Conservation (phyloP, 2,797 vertebrate species). For the Coregonus sp. region DNA sequence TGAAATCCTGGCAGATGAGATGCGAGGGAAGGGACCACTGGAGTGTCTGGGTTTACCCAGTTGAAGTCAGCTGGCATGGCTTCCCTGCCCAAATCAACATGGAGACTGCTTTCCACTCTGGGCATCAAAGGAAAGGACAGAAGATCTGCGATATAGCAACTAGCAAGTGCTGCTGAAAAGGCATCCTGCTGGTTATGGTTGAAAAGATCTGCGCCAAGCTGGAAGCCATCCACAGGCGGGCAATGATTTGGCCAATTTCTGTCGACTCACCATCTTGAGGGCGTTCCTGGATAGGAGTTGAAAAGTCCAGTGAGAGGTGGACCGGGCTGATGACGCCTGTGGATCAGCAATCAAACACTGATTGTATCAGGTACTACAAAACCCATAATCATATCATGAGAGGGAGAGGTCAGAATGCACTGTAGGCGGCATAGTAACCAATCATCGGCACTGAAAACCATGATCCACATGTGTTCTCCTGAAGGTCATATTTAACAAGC, state of each 20-base stretch:
- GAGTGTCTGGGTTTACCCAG: not conserved
- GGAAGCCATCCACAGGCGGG: not conserved
- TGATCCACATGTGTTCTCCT: too few species aligned
- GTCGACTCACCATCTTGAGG: not conserved
- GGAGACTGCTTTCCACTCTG: not conserved
- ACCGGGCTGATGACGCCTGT: not conserved
- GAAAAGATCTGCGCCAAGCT: too few species aligned
- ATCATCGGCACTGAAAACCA: too few species aligned
- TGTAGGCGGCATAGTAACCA: too few species aligned
- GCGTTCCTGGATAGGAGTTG: not conserved
- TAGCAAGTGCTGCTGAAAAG: not conserved
- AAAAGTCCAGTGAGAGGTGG: not conserved
- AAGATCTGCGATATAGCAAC: too few species aligned
- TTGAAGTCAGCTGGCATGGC: not conserved
- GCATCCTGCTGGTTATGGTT: not conserved
- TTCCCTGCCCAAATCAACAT: not conserved
- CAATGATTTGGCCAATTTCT: not conserved
- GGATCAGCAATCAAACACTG: not conserved
- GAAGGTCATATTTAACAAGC: too few species aligned
- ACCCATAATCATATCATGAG: too few species aligned
- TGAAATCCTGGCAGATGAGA: not conserved
- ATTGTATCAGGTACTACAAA: not conserved
- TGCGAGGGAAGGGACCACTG: not conserved
- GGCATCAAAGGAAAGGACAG: not conserved
- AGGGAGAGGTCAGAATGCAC: too few species aligned